phyloP scores from a whole-genome alignment of 2,113 vertebrate genomes.

The Dolichallabes microphthalmus region DNA sequence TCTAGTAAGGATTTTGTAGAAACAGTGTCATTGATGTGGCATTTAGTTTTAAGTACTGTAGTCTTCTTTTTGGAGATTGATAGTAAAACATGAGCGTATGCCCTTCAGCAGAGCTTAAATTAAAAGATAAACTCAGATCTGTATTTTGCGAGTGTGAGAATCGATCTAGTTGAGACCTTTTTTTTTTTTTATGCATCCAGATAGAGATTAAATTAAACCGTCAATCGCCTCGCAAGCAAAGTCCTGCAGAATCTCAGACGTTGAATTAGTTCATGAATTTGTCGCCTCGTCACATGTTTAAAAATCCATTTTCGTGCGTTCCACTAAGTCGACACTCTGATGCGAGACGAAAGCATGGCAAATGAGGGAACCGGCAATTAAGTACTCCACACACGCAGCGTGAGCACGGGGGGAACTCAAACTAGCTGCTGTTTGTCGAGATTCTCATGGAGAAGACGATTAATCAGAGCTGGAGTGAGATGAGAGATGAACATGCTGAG shows the following conservation, averaged over 20 bases:
- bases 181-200: neutral
- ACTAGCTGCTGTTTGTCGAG: conserved; percentile 11
- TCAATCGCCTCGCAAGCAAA: neutral
- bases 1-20: neutral
- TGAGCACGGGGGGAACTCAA: neutral
- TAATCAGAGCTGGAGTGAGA: conserved; percentile 13
- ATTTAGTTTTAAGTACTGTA: neutral
- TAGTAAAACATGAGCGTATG: neutral
- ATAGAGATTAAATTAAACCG: neutral
- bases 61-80: neutral
- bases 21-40: neutral
- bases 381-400: conserved; percentile 1
- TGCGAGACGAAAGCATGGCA: neutral
- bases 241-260: neutral
- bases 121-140: neutral
- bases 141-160: neutral
- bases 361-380: neutral
- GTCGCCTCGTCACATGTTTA: neutral
- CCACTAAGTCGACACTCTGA: neutral
- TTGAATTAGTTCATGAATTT: neutral
- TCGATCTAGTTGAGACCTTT: neutral
- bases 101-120: neutral
- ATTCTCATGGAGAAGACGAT: neutral
- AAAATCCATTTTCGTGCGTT: neutral
- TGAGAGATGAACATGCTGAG: conserved; percentile 6